Conservation (phyloP, 1,140 invertebrate genomes). For the Pseudachorutes palmiensis region DNA sequence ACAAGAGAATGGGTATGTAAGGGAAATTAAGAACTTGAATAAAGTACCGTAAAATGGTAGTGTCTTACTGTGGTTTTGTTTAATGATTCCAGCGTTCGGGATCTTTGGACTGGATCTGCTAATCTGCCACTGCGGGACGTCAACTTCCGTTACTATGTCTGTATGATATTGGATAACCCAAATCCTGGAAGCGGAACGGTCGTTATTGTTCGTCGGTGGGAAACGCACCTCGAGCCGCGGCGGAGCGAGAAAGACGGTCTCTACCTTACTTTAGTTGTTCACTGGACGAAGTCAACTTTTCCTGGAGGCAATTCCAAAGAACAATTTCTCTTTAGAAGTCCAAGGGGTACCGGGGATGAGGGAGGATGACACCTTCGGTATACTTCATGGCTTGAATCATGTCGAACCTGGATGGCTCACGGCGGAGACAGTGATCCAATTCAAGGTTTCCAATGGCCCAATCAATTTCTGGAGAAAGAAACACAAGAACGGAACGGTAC, state of each 20-base stretch:
- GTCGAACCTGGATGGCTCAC: constrained; percentile 80
- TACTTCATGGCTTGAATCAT: constrained; percentile 53
- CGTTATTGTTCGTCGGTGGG: constrained; percentile 68
- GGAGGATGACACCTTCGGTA: constrained; percentile 51
- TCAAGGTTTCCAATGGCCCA: constrained; percentile 75
- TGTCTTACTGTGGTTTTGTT: no score
- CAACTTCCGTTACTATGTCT: constrained; percentile 70
- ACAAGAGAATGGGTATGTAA: constrained; percentile 24
- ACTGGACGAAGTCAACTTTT: constrained; percentile 1
- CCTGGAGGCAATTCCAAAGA: neutral
- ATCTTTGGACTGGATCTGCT: constrained; percentile 41
- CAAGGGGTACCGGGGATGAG: neutral
- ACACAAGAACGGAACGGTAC: constrained; percentile 39
- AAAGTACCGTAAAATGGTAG: no score
- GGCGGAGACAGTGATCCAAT: constrained; percentile 72
- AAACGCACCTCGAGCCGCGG: constrained; percentile 66
- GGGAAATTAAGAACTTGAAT: constrained; percentile 23
- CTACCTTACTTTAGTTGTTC: neutral
- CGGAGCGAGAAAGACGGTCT: constrained; percentile 42
- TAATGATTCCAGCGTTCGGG: no score
- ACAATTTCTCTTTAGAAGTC: neutral
- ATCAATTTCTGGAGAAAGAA: constrained; percentile 72
- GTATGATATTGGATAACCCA: constrained; percentile 47
- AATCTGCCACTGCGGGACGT: constrained; percentile 56
- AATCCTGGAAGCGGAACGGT: constrained; percentile 41